A percentile compares a stretch with the other conserved stretches of the same genome.
Evolutionary conservation across 2,113 vertebrate genomes (phyloP).

Genomic region (Bubo scandiacus): DNA sequence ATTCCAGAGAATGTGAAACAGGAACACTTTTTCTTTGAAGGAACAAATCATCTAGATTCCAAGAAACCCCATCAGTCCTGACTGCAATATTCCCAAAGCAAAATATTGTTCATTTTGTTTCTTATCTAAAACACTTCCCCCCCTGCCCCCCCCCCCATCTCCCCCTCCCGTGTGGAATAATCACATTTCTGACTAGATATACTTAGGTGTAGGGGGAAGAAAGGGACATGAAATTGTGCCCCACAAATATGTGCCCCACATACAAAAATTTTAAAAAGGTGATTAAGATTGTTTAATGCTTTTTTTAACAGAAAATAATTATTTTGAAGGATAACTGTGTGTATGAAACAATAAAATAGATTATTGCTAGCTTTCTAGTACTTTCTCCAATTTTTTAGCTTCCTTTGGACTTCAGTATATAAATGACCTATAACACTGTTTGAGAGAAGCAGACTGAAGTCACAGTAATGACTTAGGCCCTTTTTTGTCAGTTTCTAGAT

Average conservation of each 20-base stretch:
- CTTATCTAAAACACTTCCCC: not conserved
- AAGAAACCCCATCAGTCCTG: not conserved
- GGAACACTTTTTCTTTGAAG: not conserved
- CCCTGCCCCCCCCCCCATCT: rapidly evolving
- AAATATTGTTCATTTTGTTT: not conserved
- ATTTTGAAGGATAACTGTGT: not conserved
- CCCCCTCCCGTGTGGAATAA: not conserved
- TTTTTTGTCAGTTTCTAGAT: not conserved
- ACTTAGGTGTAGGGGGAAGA: not conserved
- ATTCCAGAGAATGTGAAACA: not conserved
- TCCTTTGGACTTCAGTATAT: not conserved
- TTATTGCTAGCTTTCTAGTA: not conserved
- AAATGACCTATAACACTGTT: not conserved
- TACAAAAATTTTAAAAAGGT: not conserved
- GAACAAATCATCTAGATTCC: not conserved
- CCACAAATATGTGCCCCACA: not conserved
- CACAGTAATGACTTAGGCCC: not conserved
- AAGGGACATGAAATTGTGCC: not conserved
- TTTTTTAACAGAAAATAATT: not conserved
- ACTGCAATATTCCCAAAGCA: not conserved
- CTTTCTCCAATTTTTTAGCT: not conserved
- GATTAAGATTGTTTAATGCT: not conserved
- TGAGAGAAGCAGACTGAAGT: not conserved
- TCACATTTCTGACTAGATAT: not conserved
- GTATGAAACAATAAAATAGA: not conserved